phyloP scores from a whole-genome alignment of 2,113 vertebrate species.

The Dissostichus mawsoni region DNA sequence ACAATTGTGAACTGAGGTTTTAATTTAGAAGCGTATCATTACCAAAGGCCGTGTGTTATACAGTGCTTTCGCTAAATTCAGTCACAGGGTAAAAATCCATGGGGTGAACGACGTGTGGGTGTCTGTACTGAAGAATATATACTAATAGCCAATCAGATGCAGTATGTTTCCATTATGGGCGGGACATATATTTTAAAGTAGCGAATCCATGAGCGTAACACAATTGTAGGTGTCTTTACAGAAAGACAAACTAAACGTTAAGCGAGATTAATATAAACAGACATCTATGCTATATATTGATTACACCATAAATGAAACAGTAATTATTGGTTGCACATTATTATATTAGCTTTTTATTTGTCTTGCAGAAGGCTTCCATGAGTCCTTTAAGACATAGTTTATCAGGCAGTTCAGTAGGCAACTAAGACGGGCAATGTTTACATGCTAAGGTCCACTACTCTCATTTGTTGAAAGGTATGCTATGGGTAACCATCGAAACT shows the following conservation, averaged over 20 bases:
- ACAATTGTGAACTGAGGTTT: neutral
- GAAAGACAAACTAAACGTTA: neutral
- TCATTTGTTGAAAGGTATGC: neutral
- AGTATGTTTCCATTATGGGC: rapidly evolving
- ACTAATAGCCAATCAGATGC: slow-evolving; percentile 41
- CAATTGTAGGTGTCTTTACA: neutral
- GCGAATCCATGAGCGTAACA: slow-evolving; percentile 19
- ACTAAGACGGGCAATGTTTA: slow-evolving; percentile 14
- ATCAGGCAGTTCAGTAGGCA: slow-evolving; percentile 50
- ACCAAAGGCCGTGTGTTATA: neutral
- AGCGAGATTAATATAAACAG: neutral
- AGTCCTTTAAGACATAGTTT: neutral
- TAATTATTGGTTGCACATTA: rapidly evolving
- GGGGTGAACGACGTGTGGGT: too few species aligned
- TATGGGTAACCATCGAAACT: too few species aligned
- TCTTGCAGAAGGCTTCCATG: rapidly evolving
- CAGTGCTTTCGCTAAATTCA: neutral
- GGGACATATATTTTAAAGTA: slow-evolving; percentile 39
- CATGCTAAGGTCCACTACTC: neutral
- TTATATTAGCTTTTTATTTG: neutral
- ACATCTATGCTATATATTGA: neutral
- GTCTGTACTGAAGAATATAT: neutral
- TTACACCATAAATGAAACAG: rapidly evolving
- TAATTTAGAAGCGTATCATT: neutral
- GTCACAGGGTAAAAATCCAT: too few species aligned